Evolutionary conservation across 2,797 vertebrate species (phyloP).

Genomic region (Onychomys leucogaster): DNA sequence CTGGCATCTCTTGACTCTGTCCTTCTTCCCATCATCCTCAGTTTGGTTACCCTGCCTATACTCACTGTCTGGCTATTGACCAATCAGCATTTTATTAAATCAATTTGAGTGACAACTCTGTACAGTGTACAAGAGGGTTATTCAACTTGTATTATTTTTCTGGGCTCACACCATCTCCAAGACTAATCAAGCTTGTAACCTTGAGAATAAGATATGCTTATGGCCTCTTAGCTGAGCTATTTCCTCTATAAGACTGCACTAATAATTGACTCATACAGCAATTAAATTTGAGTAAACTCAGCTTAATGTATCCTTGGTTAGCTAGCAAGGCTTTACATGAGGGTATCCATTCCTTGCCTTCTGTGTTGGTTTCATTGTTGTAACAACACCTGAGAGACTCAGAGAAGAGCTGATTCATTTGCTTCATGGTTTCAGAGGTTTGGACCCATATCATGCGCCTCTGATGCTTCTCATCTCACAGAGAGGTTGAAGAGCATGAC

Average conservation of each 20-base stretch:
- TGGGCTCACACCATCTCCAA: background rate
- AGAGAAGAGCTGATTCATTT: background rate
- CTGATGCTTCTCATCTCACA: background rate
- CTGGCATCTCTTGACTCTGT: too few species aligned
- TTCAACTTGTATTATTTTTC: too few species aligned
- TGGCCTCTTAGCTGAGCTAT: background rate
- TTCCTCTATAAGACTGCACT: conserved; percentile 31
- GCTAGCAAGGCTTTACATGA: background rate
- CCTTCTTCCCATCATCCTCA: too few species aligned
- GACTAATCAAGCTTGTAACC: conserved; percentile 18
- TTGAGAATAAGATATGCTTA: conserved; percentile 17
- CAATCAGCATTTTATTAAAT: too few species aligned
- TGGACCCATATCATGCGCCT: background rate
- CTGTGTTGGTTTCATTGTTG: background rate
- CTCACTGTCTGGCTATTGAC: too few species aligned
- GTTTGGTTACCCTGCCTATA: too few species aligned
- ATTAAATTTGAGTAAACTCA: background rate
- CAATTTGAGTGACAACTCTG: too few species aligned
- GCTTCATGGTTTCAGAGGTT: background rate
- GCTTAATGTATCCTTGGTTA: background rate
- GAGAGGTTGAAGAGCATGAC: background rate
- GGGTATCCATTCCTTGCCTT: background rate
- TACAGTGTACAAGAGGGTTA: too few species aligned
- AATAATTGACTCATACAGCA: background rate
- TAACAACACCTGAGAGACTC: background rate